Base-by-base conservation (phyloP, 2,797 vertebrate species). In the Neosilurus mollespiculum region DNA sequence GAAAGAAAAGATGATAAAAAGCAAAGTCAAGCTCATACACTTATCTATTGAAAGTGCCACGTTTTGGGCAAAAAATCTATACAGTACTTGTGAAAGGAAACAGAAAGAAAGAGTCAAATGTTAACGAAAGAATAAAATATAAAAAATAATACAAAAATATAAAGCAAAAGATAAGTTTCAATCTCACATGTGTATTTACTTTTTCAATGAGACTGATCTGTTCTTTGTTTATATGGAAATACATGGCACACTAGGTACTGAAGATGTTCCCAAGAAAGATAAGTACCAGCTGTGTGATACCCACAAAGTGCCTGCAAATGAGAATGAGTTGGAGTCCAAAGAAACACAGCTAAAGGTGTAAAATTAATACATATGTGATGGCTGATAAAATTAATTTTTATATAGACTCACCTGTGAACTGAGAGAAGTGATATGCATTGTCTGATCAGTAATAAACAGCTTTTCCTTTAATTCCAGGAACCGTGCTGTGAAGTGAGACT, bases 221-320 rank as follows among this genome's bases (percentile, higher is more conserved):
- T 43, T 43, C 37, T 43, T 43, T 43, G n/a, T n/a, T n/a, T n/a
- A n/a, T n/a, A 89, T 97, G 54, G 96, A 98, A 83, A 98, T 98
- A 90, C 94, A 95, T 56, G 96, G 95, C 93, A 96, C 96, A 0
- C 93, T 95, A 56, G 97, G 94, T 0, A 96, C 96, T 0, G 97
- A 98, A 88, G 96, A 97, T 83, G 90, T 94, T 3, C 92, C 98
- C 78, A 93, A 87, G 85, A 91, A 65, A 9, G 96, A 96, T 0
- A 97, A 99, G 91, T 93, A 92, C 14, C 95, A 95, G 77, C 94
- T 98, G 84, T 94, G 95, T 26, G 95, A 96, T 0, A 96, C 96
- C 67, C 96, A 94, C 81, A 92, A 95, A 0, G 95, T 98, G 37
- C 97, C 97, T 0, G 88, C 96, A 0, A 92, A 96, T 1, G 91